Base-by-base conservation (phyloP, 2,888 invertebrate species). In the Ashinkailepas kermadecensis region DNA sequence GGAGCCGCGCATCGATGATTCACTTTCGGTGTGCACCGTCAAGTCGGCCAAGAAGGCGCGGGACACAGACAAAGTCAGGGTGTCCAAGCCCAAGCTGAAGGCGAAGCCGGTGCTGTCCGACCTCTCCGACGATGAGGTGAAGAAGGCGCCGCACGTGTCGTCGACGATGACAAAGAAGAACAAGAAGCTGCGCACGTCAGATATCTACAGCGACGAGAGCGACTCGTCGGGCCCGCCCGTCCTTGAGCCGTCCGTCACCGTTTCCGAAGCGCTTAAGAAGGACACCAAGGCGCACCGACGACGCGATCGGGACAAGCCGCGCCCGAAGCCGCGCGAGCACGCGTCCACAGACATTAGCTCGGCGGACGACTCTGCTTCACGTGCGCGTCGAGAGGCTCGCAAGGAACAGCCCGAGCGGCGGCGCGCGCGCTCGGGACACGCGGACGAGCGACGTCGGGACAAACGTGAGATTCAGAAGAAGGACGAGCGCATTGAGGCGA, bases 401-500 rank as follows among this genome's bases (percentile, higher is more conserved):
- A 23, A 15, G 8, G 58, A 59, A 25, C 79, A 7, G 79, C 7
- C 0, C 15, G 58, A 57, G 79, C n/a, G 58, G 18, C 57, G 58
- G 58, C 58, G 58, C 58, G 58, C 58, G 58, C 58, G 57, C 25
- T 79, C 79, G 23, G 79, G 79, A 7, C 58, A 79, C 58, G 23
- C 79, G 13, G 79, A 58, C 23, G 58, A 59, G 8, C 23, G 57
- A 58, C 12, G 58, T 4, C 58, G 58, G 6, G 58, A 57, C n/a
- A 54, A 18, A 2, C 57, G 58, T 9, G 79, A 79, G 23, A 59
- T 21, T 6, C 79, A 70, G 23, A 78, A 80, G 79, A 83, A 82
- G 83, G 93, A 93, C 85, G 94, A 92, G 57, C 93, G 94, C 88
- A 93, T 95, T 93, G 94, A 95, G 87, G 94, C 94, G 85, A 95